phyloP scores from a whole-genome alignment of 2,797 vertebrate species.

The Malacoraja senta region DNA sequence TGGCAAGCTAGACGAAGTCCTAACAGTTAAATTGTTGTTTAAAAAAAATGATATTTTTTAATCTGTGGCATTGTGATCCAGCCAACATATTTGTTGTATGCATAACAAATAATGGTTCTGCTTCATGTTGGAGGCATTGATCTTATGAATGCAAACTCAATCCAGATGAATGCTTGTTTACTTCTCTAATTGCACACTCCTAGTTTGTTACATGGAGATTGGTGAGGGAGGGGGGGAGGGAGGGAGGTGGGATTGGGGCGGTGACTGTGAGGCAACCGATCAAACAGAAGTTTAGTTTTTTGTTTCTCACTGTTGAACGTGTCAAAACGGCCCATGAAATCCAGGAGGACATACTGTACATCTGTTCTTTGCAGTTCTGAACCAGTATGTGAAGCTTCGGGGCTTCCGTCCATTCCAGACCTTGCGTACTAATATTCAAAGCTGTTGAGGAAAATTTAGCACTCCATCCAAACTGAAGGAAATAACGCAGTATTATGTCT shows the following conservation, averaged over 20 bases:
- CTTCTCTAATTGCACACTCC: background rate
- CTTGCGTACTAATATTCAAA: background rate
- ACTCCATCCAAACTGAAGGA: conserved; percentile 46
- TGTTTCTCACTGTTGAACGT: background rate
- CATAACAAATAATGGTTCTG: conserved; percentile 24
- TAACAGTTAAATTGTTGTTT: conserved; percentile 35
- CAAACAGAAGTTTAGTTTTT: background rate
- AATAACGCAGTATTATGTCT: conserved; percentile 49
- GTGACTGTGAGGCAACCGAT: background rate
- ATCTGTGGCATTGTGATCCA: conserved; percentile 31
- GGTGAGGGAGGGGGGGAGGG: background rate
- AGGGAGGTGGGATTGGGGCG: too few relatives aligned
- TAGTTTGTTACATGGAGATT: background rate
- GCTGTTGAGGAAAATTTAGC: background rate
- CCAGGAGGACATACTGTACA: background rate
- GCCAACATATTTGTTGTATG: conserved; percentile 5
- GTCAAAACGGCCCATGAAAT: too few relatives aligned
- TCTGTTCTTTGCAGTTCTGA: background rate
- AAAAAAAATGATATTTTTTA: background rate
- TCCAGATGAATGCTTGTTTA: background rate
- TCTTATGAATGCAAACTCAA: conserved; percentile 23
- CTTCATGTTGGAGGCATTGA: background rate
- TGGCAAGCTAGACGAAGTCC: conserved; percentile 31
- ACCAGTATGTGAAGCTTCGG: background rate
- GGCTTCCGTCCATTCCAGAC: background rate